Conservation (phyloP, 2,888 invertebrate species). For the Lymantria monacha region DNA sequence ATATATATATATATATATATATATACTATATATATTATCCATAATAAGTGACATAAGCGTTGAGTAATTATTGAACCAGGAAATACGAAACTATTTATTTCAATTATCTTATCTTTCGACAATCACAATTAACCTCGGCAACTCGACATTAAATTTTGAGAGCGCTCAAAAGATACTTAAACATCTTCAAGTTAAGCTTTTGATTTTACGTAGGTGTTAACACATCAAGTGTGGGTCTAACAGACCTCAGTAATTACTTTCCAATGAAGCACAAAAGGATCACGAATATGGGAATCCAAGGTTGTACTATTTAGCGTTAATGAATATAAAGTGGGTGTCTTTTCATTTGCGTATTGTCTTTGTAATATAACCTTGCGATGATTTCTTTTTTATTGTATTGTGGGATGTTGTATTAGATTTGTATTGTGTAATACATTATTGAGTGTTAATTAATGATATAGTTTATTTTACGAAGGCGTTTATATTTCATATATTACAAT, state of each 20-base stretch:
- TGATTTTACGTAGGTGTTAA: constrained; percentile 50
- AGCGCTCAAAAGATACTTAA: constrained; percentile 51
- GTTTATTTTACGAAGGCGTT: background rate
- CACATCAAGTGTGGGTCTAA: constrained; percentile 51
- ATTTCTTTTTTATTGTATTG: constrained; percentile 32
- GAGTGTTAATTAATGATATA: background rate
- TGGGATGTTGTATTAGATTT: constrained; percentile 13
- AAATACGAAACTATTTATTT: no score
- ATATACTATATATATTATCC: no score
- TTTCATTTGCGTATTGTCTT: constrained; percentile 40
- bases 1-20: no score
- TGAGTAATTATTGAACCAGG: no score
- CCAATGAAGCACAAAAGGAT: constrained; percentile 49
- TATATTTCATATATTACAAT: no score
- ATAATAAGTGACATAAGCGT: no score
- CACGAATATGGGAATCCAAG: constrained; percentile 37
- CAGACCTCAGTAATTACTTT: constrained; percentile 60
- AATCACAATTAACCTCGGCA: no score
- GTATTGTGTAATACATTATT: background rate
- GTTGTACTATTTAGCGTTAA: constrained; percentile 37
- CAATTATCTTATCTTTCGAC: no score
- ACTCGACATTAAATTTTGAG: constrained; percentile 24
- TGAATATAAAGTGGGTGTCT: constrained; percentile 38
- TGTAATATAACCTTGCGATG: constrained; percentile 25
- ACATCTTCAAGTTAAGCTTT: constrained; percentile 41